A percentile compares a stretch with the other conserved stretches of the same genome.
Evolutionary conservation across 1,140 invertebrate genomes (phyloP).

Genomic region (Scaptomyza pallida): DNA sequence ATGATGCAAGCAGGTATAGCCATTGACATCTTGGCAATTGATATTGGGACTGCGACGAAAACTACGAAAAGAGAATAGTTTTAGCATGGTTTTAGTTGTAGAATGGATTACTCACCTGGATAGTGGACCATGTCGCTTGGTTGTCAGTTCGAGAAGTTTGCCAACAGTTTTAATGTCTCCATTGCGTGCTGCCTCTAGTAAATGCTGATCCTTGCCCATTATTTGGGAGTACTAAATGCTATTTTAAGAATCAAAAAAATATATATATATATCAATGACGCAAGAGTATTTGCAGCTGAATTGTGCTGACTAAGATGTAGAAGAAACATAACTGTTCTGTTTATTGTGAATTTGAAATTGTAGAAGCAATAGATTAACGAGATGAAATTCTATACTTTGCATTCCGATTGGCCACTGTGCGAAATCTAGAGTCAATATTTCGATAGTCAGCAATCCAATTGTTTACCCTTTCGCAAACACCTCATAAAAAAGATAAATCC

Average conservation of each 20-base stretch:
- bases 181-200: slow-evolving; percentile 96
- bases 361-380: no score
- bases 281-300: neutral
- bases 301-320: neutral
- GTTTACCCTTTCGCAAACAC: neutral
- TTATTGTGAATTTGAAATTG: no score
- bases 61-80: slow-evolving; percentile 85
- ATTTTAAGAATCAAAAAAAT: slow-evolving; percentile 4
- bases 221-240: slow-evolving; percentile 84
- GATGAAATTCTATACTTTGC: neutral
- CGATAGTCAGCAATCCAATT: neutral
- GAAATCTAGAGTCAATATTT: neutral
- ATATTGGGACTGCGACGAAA: slow-evolving; percentile 94
- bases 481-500: neutral
- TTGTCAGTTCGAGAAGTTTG: slow-evolving; percentile 94
- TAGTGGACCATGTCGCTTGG: slow-evolving; percentile 95
- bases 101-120: slow-evolving; percentile 89
- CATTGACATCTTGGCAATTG: slow-evolving; percentile 96
- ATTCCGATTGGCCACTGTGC: neutral
- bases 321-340: no score
- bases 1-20: slow-evolving; percentile 96
- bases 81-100: neutral
- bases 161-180: slow-evolving; percentile 94
- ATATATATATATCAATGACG: no score
- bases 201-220: slow-evolving; percentile 96